A percentile compares a stretch with the other conserved stretches of the same genome.
phyloP scores from a whole-genome alignment of 2,888 invertebrate species.

The Polyploca ridens region DNA sequence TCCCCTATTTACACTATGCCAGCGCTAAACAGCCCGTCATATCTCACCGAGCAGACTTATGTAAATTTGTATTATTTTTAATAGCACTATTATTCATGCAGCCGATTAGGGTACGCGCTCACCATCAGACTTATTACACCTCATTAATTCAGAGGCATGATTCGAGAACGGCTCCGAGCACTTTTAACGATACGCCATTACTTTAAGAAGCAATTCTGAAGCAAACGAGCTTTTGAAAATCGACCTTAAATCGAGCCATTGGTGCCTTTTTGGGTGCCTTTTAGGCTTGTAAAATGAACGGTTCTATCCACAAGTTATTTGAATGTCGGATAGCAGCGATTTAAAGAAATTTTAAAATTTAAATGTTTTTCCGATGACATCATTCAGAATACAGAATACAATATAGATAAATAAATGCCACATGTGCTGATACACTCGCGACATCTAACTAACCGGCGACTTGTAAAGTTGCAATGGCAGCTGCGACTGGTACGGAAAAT shows the following conservation, averaged over 20 bases:
- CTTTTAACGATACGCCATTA: slow-evolving; percentile 62
- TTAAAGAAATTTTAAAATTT: neutral
- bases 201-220: slow-evolving; percentile 55
- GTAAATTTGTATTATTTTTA: slow-evolving; percentile 8
- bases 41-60: slow-evolving; percentile 8
- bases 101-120: slow-evolving; percentile 42
- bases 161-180: slow-evolving; percentile 48
- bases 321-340: neutral
- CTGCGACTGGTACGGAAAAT: no score
- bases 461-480: no score
- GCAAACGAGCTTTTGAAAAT: slow-evolving; percentile 53
- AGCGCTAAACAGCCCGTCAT: slow-evolving; percentile 2
- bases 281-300: slow-evolving; percentile 13
- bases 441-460: no score
- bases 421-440: no score
- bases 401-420: no score
- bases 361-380: neutral
- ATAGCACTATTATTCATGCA: slow-evolving; percentile 41
- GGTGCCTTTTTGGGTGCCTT: slow-evolving; percentile 27
- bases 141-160: slow-evolving; percentile 65
- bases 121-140: slow-evolving; percentile 60
- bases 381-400: neutral
- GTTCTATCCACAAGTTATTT: neutral
- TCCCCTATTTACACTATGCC: neutral
- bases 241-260: slow-evolving; percentile 35